Percentiles rank a stretch among this genome's conserved stretches.
Conservation (phyloP, 2,888 invertebrate genomes). For the Melinopterus prodromus region DNA sequence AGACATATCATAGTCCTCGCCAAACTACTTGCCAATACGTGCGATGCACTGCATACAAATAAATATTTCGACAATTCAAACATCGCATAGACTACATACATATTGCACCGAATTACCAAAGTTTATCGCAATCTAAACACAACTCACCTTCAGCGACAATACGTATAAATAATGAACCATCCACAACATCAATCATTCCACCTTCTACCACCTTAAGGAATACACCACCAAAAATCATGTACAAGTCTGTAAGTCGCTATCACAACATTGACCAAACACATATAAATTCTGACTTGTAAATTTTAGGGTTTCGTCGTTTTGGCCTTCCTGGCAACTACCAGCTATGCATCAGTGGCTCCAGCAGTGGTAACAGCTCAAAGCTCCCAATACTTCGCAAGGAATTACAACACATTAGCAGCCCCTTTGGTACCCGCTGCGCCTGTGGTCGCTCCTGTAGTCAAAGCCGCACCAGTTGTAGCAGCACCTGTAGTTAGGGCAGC, state of each 20-base stretch:
- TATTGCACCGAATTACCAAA: background rate
- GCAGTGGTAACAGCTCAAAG: conserved; percentile 70
- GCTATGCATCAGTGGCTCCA: conserved; percentile 54
- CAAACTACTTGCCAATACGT: no score
- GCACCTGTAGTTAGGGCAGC: conserved; percentile 55
- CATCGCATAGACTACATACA: background rate
- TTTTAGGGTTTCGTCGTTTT: background rate
- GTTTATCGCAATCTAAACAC: background rate
- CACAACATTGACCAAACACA: background rate
- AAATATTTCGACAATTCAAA: background rate
- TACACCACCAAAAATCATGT: background rate
- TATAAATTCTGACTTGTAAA: background rate
- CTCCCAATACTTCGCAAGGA: conserved; percentile 70
- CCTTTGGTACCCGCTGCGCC: conserved; percentile 46
- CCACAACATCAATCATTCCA: background rate
- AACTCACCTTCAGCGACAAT: background rate
- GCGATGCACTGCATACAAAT: background rate
- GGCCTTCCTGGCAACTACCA: conserved; percentile 39
- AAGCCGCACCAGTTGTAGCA: conserved; percentile 53
- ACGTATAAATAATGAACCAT: background rate
- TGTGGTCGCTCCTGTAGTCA: conserved; percentile 54
- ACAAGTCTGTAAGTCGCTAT: background rate
- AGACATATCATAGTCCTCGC: no score
- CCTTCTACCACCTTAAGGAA: background rate
- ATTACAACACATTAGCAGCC: conserved; percentile 68